These are phyloP conservation scores for Cydia splendana DNA, from an alignment of 1,140 invertebrate species.

Conservation along the genomic window DNA sequence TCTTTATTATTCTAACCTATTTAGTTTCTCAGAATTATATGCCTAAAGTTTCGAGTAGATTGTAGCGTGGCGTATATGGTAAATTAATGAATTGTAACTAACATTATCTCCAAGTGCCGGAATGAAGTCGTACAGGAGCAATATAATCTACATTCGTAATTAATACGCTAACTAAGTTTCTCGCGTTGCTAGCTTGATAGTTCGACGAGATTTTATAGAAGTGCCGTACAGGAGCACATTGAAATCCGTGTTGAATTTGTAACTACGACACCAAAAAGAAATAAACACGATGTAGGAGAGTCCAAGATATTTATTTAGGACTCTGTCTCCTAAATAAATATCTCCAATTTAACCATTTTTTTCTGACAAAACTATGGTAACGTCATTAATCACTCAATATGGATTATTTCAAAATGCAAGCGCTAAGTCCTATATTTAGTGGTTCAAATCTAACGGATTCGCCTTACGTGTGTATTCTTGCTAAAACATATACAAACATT, in stretches of 20 bases:
- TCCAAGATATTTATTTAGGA: too few species aligned
- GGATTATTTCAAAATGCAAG: too few species aligned
- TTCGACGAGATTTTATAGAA: background rate
- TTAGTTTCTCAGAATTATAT: slow-evolving; percentile 14
- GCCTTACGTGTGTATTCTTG: too few species aligned
- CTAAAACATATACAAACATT: too few species aligned
- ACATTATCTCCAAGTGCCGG: background rate
- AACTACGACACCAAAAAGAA: too few species aligned
- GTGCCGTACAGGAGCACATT: background rate
- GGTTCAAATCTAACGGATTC: too few species aligned
- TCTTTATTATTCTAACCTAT: slow-evolving; percentile 21
- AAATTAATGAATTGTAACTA: slow-evolving; percentile 27
- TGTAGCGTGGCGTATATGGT: background rate
- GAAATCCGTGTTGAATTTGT: background rate
- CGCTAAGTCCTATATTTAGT: too few species aligned
- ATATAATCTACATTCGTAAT: slow-evolving; percentile 21
- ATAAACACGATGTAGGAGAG: too few species aligned
- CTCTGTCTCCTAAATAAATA: too few species aligned
- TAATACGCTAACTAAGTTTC: background rate
- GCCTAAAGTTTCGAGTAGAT: slow-evolving; percentile 1
- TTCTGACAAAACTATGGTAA: too few species aligned
- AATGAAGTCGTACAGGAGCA: background rate
- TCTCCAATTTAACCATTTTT: too few species aligned
- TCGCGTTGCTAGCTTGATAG: background rate
- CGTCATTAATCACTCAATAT: too few species aligned